These are phyloP conservation scores for Nematolebias whitei DNA, from an alignment of 2,113 vertebrate species.

Conservation along the genomic window DNA sequence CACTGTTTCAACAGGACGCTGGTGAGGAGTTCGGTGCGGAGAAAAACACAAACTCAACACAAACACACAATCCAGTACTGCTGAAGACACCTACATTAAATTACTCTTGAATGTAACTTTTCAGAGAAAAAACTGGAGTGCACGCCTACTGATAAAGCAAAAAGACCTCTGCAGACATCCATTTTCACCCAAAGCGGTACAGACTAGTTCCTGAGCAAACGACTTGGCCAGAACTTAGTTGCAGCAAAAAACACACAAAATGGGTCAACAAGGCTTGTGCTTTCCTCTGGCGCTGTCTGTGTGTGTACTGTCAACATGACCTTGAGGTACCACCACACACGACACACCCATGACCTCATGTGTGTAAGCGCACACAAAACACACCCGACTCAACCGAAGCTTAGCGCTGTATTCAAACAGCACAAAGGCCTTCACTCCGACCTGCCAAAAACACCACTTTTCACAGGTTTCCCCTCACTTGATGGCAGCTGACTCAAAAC, in stretches of 20 bases:
- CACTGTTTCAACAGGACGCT: constrained; percentile 19
- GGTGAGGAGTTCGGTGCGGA: constrained; percentile 14
- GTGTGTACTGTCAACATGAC: constrained; percentile 75
- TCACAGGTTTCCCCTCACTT: not conserved
- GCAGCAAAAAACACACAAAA: constrained; percentile 39
- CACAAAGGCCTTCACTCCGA: constrained; percentile 32
- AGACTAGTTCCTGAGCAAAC: constrained; percentile 62
- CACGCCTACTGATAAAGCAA: not conserved
- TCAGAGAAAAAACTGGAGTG: not conserved
- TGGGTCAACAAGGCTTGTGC: constrained; percentile 65
- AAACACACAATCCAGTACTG: not conserved
- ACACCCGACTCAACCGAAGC: constrained; percentile 37
- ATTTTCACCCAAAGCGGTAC: not conserved
- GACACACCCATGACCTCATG: constrained; percentile 66
- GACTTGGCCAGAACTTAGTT: constrained; percentile 46
- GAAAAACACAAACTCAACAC: constrained; percentile 9
- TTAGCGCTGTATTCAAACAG: constrained; percentile 14
- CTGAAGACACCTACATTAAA: not conserved
- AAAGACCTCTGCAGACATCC: too few relatives aligned
- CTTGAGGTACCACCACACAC: constrained; percentile 59
- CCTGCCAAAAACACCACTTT: constrained; percentile 4
- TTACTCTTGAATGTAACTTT: not conserved
- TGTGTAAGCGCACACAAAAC: constrained; percentile 40
- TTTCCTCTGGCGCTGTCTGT: constrained; percentile 65
- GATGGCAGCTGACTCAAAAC: constrained; percentile 17